Evolutionary conservation across 2,888 invertebrate genomes (phyloP).

Genomic region (Taphrorychus bicolor): DNA sequence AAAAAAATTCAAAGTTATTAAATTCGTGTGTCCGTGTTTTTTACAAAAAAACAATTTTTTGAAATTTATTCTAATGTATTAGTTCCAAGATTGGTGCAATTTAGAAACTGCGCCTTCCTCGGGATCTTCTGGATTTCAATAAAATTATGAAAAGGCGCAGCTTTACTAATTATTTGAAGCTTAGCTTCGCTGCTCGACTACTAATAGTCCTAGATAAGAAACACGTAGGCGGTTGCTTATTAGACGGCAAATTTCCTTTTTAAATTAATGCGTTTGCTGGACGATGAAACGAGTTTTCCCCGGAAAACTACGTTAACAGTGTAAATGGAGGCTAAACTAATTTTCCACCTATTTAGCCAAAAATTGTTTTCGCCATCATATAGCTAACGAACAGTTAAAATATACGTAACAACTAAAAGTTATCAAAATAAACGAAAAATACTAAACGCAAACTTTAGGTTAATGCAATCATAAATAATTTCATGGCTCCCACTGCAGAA

Average conservation of each 20-base stretch:
- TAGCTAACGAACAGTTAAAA: neutral
- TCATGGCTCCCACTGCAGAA: neutral
- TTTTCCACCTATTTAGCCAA: conserved; percentile 3
- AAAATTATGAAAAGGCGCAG: neutral
- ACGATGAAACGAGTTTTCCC: conserved; percentile 2
- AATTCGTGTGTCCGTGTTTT: too few species aligned
- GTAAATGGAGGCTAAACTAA: conserved; percentile 1
- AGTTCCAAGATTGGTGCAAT: too few species aligned
- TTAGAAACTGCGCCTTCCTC: too few species aligned
- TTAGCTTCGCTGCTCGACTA: conserved; percentile 11
- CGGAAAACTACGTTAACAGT: neutral
- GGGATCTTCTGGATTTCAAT: too few species aligned
- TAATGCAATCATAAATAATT: neutral
- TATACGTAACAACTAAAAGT: too few species aligned
- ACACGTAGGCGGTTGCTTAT: conserved; percentile 21
- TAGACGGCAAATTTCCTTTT: conserved; percentile 5
- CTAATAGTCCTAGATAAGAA: conserved; percentile 16
- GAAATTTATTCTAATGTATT: too few species aligned
- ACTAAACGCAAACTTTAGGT: neutral
- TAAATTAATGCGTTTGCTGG: conserved; percentile 14
- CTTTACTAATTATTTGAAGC: conserved; percentile 11
- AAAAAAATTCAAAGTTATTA: too few species aligned
- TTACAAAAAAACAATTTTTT: too few species aligned
- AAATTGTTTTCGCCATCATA: neutral
- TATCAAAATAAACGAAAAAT: neutral